These are phyloP conservation scores for Sesia bembeciformis DNA, from an alignment of 2,888 invertebrate genomes.

Conservation along the genomic window DNA sequence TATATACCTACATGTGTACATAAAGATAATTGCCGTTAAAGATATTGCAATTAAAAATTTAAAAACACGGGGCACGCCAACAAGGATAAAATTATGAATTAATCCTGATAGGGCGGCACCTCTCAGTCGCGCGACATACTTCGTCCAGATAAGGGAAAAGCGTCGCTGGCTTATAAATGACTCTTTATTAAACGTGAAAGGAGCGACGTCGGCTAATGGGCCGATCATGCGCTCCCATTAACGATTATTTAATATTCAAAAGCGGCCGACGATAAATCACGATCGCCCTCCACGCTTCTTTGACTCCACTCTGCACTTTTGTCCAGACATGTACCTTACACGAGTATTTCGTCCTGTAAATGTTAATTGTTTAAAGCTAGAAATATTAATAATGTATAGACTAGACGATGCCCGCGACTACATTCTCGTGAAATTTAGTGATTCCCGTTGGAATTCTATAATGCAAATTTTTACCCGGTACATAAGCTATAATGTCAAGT, in stretches of 20 bases:
- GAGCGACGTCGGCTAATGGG: slow-evolving; percentile 69
- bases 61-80: not conserved
- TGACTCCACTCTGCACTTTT: slow-evolving; percentile 66
- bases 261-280: slow-evolving; percentile 70
- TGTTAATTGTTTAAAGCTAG: not conserved
- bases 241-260: slow-evolving; percentile 75
- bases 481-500: too few species aligned
- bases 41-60: not conserved
- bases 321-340: slow-evolving; percentile 32
- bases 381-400: too few species aligned
- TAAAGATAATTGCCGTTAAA: too few species aligned
- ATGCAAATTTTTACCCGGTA: too few species aligned
- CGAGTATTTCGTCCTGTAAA: slow-evolving; percentile 30
- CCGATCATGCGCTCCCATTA: slow-evolving; percentile 75
- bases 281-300: slow-evolving; percentile 66
- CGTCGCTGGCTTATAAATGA: slow-evolving; percentile 72
- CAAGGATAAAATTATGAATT: slow-evolving; percentile 70
- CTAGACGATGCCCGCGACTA: too few species aligned
- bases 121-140: slow-evolving; percentile 69
- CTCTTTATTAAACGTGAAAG: slow-evolving; percentile 75
- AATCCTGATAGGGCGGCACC: slow-evolving; percentile 70
- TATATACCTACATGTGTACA: too few species aligned
- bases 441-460: too few species aligned
- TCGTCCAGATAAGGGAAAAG: slow-evolving; percentile 69
- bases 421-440: too few species aligned